phyloP scores from a whole-genome alignment of 2,797 vertebrate genomes.

The Ataeniobius toweri region DNA sequence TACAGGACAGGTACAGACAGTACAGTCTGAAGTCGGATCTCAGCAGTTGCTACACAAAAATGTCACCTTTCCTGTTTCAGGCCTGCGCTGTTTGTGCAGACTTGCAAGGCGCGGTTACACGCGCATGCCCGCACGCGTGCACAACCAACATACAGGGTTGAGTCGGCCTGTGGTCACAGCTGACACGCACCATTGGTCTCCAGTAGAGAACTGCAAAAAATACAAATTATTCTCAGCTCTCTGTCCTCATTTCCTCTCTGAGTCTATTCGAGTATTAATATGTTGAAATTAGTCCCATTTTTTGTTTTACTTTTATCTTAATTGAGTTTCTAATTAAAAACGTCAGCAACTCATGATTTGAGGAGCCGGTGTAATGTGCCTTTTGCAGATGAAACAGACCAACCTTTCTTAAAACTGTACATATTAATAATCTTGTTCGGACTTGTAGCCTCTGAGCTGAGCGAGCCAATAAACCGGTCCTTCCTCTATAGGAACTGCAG shows the following conservation, averaged over 20 bases:
- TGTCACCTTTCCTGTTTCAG: conserved; percentile 88
- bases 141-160: conserved; percentile 28
- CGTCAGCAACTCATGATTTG: neutral
- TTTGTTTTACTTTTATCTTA: neutral
- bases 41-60: conserved; percentile 83
- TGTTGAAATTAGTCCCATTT: neutral
- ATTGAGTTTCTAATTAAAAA: conserved; percentile 1
- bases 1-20: conserved; percentile 84
- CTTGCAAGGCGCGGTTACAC: conserved; percentile 81
- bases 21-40: conserved; percentile 78
- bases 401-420: conserved; percentile 46
- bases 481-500: conserved; percentile 50
- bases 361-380: neutral
- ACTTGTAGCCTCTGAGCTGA: conserved; percentile 69
- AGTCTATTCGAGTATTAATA: neutral
- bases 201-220: conserved; percentile 58
- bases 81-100: conserved; percentile 81
- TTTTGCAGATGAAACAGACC: neutral
- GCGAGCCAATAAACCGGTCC: conserved; percentile 71
- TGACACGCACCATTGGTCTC: conserved; percentile 70
- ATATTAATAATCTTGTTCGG: conserved; percentile 74
- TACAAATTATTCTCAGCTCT: conserved; percentile 45
- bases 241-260: conserved; percentile 31
- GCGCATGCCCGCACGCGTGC: conserved; percentile 24
- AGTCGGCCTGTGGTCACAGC: conserved; percentile 80